Conservation (phyloP, 2,113 vertebrate genomes). For the Montifringilla adamsi region DNA sequence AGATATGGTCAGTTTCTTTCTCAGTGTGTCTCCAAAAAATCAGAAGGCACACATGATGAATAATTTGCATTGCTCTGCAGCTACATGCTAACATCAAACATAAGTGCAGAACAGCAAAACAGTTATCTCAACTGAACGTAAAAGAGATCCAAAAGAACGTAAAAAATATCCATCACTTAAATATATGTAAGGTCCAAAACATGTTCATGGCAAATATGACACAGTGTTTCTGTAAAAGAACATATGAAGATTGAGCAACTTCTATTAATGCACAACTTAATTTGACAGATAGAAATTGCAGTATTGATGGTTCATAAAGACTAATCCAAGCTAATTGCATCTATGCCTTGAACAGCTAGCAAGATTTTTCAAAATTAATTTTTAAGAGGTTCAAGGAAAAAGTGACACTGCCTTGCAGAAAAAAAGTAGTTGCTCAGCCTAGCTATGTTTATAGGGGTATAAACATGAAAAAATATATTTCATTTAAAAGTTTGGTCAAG, state of each 20-base stretch:
- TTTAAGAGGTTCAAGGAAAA: constrained; percentile 22
- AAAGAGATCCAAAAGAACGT: neutral
- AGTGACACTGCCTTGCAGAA: neutral
- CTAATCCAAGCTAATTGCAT: neutral
- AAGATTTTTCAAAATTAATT: constrained; percentile 18
- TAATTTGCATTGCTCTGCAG: neutral
- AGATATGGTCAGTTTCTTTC: neutral
- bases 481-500: neutral
- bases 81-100: neutral
- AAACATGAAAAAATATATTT: neutral
- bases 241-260: neutral
- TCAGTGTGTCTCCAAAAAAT: neutral
- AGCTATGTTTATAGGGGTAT: neutral
- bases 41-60: neutral
- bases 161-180: neutral
- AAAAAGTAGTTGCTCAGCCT: neutral
- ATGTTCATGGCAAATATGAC: neutral
- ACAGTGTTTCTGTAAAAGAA: neutral
- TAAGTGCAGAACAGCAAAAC: neutral
- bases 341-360: neutral
- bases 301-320: constrained; percentile 16
- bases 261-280: neutral
- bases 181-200: neutral
- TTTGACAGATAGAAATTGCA: neutral
- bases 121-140: neutral